phyloP scores from a whole-genome alignment of 1,140 invertebrate genomes.

The Ladona fulva region DNA sequence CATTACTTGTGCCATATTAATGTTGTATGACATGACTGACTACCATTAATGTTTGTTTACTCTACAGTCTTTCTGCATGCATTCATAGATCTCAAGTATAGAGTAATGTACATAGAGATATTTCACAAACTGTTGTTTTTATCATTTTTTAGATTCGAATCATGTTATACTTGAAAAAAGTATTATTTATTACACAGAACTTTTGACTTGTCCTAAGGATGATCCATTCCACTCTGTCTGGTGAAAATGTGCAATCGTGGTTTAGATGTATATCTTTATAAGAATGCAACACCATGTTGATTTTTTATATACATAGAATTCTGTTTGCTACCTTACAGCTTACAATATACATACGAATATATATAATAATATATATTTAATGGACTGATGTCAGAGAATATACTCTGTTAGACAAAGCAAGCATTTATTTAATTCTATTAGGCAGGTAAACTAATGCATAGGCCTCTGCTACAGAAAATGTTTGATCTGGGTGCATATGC shows the following conservation, averaged over 20 bases:
- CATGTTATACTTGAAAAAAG: not conserved
- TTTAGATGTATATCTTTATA: not conserved
- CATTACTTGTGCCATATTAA: slow-evolving; percentile 6
- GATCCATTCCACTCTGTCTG: not conserved
- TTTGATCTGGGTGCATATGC: not conserved
- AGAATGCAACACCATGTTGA: not conserved
- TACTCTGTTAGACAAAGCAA: not conserved
- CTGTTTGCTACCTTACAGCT: not conserved
- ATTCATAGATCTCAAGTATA: not conserved
- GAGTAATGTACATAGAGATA: not conserved
- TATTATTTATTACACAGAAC: not conserved
- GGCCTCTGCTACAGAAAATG: not conserved
- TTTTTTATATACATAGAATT: not conserved
- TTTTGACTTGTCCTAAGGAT: not conserved
- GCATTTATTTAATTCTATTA: not conserved
- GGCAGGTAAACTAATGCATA: not conserved
- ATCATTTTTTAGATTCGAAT: not conserved
- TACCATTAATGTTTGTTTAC: not conserved
- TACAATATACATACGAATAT: not conserved
- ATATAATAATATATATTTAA: not conserved
- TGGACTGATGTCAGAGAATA: not conserved
- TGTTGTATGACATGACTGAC: not conserved
- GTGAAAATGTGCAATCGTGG: not conserved
- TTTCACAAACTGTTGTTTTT: not conserved
- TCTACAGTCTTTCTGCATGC: not conserved